A percentile compares a stretch with the other conserved stretches of the same genome.
phyloP scores from a whole-genome alignment of 2,888 invertebrate species.

The Hartigia nigra region DNA sequence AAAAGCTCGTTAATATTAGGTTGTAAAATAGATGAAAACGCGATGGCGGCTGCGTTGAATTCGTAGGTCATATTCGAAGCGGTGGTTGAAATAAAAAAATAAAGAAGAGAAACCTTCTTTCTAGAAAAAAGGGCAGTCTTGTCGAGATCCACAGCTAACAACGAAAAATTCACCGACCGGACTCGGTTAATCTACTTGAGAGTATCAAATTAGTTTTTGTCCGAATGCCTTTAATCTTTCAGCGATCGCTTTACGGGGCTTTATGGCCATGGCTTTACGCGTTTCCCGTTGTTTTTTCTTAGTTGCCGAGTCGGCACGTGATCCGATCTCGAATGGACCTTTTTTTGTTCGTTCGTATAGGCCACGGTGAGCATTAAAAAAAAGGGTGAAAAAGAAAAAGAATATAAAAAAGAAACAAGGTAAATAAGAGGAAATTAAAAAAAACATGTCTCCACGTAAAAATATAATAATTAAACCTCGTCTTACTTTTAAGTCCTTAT shows the following conservation, averaged over 20 bases:
- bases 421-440: constrained; percentile 1
- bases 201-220: constrained; percentile 12
- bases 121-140: neutral
- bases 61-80: too few relatives aligned
- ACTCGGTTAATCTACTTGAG: constrained; percentile 7
- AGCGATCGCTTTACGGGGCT: constrained; percentile 30
- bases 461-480: neutral
- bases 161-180: neutral
- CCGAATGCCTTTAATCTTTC: constrained; percentile 31
- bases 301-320: neutral
- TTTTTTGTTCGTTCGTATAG: constrained; percentile 4
- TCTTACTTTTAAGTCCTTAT: neutral
- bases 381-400: neutral
- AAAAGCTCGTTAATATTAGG: neutral
- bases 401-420: constrained; percentile 5
- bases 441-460: neutral
- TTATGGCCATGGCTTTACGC: constrained; percentile 34
- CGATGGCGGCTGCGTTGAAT: neutral
- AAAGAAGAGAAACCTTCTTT: constrained; percentile 8
- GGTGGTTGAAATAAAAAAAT: neutral
- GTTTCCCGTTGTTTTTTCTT: constrained; percentile 23
- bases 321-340: neutral
- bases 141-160: neutral
- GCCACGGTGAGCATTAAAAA: constrained; percentile 14
- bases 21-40: neutral